Evolutionary conservation across 23 tunicate species (phyloP), one percentile per base, ranked within the genome.

Genomic region (Phallusia fumigata): DNA sequence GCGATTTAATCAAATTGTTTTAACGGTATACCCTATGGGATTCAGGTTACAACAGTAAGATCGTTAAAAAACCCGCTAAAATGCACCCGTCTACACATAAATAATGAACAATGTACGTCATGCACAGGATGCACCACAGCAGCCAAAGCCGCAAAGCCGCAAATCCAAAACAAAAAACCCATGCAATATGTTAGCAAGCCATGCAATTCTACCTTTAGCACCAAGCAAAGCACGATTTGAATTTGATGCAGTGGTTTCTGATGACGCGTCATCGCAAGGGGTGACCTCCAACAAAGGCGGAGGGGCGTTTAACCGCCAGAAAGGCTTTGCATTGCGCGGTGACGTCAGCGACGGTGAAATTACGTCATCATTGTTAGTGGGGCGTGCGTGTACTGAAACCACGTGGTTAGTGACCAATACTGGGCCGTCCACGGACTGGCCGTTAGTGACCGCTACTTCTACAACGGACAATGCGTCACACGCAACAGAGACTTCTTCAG

Each of bases 131-230:
- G n/a, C n/a, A n/a, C n/a, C n/a, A n/a, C n/a, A n/a, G n/a, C n/a
- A n/a, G 69, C 69, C 69, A 58, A 8, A 58, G 28, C 28, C 11
- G 26, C 28, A 58, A 58, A 58, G 69, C 47, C n/a, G 47, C 10
- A 40, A 40, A 40, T 3, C 8, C 47, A 40, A 40, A 40, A 40
- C 47, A 40, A 40, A 10, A 40, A 40, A 10, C 47, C 47, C 47
- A 40, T 40, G 47, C 47, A 40, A 40, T 3, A 65, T 28, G 6
- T 65, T 6, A 30, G 32, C 74, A 28, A 28, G 32, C 44, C 78
- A 74, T 11, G 78, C 78, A 31, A 74, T 31, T 33, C 83, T 79
- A 79, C 83, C 83, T 79, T 79, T 51, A 32, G 73, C 83, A 47
- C 33, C 83, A 33, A 31, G 53, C 30, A 31, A 30, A 77, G 26